Evolutionary conservation across 2,797 vertebrate genomes (phyloP).

Genomic region (Cichlasoma orientale): DNA sequence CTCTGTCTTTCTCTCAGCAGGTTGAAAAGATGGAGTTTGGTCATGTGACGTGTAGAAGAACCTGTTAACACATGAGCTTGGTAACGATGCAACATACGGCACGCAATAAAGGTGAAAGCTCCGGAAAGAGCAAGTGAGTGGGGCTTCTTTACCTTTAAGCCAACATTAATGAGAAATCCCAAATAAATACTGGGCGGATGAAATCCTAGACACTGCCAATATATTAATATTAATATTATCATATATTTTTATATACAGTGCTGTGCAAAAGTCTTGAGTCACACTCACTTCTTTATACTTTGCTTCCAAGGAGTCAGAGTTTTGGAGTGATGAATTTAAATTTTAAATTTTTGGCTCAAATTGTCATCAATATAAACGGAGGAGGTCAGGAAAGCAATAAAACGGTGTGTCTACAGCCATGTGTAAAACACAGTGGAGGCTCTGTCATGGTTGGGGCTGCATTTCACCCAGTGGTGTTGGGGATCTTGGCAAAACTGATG

Average conservation of each 20-base stretch:
- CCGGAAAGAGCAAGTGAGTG: neutral
- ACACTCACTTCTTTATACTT: no score
- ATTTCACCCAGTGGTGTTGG: neutral
- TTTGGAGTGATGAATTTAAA: neutral
- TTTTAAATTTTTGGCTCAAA: neutral
- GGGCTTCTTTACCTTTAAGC: neutral
- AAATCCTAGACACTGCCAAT: neutral
- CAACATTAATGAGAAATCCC: neutral
- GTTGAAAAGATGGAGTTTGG: slow-evolving; percentile 5
- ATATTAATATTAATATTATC: no score
- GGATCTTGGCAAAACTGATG: neutral
- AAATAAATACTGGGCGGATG: neutral
- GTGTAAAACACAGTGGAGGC: neutral
- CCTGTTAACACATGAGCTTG: slow-evolving; percentile 13
- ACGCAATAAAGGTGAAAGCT: neutral
- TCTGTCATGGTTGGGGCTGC: neutral
- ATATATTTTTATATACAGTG: no score
- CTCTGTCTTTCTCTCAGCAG: neutral
- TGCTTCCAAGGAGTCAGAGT: no score
- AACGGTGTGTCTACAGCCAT: neutral
- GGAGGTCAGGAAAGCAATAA: neutral
- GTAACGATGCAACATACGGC: slow-evolving; percentile 9
- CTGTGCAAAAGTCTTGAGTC: no score
- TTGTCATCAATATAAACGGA: neutral
- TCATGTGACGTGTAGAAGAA: slow-evolving; percentile 14